Conservation (phyloP, 2,888 invertebrate genomes). For the Athripsodes cinereus region DNA sequence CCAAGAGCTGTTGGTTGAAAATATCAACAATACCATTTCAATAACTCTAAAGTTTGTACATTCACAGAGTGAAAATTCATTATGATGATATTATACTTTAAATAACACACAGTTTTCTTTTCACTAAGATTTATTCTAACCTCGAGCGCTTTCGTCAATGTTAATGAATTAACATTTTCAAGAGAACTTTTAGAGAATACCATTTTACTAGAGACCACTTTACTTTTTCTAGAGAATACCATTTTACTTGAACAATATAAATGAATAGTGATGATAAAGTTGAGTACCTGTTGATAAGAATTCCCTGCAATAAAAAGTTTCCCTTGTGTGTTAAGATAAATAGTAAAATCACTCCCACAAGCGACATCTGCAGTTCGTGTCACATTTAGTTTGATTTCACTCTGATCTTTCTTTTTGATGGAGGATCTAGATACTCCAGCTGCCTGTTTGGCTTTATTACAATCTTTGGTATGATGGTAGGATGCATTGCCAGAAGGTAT, state of each 20-base stretch:
- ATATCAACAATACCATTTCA: no score
- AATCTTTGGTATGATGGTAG: conserved; percentile 7
- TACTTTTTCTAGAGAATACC: neutral
- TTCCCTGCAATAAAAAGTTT: conserved; percentile 72
- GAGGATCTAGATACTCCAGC: conserved; percentile 28
- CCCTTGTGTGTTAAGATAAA: conserved; percentile 61
- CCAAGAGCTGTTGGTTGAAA: no score
- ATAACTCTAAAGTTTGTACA: no score
- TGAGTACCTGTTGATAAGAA: conserved; percentile 53
- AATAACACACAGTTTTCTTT: no score
- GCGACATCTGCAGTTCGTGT: conserved; percentile 43
- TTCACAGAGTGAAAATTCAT: no score
- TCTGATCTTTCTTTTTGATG: conserved; percentile 25
- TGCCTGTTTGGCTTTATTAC: conserved; percentile 21
- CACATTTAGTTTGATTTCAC: neutral
- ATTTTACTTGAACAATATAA: neutral
- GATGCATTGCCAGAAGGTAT: conserved; percentile 22
- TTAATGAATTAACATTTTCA: no score
- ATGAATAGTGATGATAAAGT: neutral
- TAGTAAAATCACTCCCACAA: conserved; percentile 73
- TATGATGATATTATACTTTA: no score
- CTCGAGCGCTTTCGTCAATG: no score
- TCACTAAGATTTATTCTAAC: no score
- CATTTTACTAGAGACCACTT: neutral
- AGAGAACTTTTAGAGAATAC: no score